phyloP scores from a whole-genome alignment of 2,113 vertebrate species.

The Nannospalax galili region DNA sequence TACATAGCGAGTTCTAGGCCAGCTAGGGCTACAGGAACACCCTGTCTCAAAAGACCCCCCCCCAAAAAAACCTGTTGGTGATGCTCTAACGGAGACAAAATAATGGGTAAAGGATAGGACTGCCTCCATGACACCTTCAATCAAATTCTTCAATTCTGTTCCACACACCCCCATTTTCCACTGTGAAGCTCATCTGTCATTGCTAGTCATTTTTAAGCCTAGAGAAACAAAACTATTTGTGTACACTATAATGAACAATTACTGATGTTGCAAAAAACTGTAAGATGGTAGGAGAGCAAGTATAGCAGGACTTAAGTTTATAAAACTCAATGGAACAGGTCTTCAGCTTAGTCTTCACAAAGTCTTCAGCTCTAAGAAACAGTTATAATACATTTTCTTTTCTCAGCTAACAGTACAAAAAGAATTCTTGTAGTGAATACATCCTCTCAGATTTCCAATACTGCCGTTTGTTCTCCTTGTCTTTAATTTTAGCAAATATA shows the following conservation, averaged over 20 bases:
- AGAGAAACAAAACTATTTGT: not conserved
- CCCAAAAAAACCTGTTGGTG: no score
- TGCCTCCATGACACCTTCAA: not conserved
- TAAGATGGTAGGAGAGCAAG: not conserved
- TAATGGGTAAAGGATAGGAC: not conserved
- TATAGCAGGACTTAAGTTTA: not conserved
- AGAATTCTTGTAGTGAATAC: not conserved
- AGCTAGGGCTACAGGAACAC: no score
- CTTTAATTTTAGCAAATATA: conserved; percentile 38
- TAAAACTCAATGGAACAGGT: not conserved
- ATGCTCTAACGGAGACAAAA: not conserved
- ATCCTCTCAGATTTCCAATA: not conserved
- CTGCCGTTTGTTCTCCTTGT: not conserved
- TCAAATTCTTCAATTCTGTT: not conserved
- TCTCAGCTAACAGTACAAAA: not conserved
- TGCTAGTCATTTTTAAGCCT: not conserved
- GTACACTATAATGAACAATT: not conserved
- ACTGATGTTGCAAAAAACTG: not conserved
- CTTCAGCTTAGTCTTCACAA: no score
- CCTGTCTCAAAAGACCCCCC: no score
- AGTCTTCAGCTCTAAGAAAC: not conserved
- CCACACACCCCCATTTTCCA: not conserved
- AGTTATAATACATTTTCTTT: conserved; percentile 6
- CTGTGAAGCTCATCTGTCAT: not conserved
- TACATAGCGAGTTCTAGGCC: no score